These are phyloP conservation scores for Rhogogaster chlorosoma DNA, from an alignment of 2,888 invertebrate species.

Conservation along the genomic window DNA sequence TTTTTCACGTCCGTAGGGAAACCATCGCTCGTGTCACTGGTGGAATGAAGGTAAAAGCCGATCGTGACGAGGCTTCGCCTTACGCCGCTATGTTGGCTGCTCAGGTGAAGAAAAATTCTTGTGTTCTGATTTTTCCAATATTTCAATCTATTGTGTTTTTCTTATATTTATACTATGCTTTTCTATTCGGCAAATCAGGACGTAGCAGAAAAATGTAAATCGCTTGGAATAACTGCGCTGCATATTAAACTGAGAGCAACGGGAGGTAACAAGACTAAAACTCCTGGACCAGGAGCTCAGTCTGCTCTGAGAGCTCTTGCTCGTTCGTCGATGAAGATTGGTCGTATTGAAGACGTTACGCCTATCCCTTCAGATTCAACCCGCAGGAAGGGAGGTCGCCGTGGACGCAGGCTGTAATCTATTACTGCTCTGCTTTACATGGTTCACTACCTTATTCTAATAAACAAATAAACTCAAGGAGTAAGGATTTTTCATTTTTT, in stretches of 20 bases:
- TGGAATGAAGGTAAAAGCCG: slow-evolving; percentile 99
- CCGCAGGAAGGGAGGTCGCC: slow-evolving; percentile 99
- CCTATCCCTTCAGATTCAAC: slow-evolving; percentile 99
- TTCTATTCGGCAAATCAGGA: slow-evolving; percentile 82
- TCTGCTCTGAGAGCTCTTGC: slow-evolving; percentile 98
- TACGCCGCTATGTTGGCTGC: slow-evolving; percentile 99
- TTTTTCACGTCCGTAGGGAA: slow-evolving; percentile 81
- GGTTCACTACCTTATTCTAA: slow-evolving; percentile 64
- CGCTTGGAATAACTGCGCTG: slow-evolving; percentile 97
- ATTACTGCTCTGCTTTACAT: slow-evolving; percentile 65
- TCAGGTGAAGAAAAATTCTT: slow-evolving; percentile 82
- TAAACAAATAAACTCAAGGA: slow-evolving; percentile 64
- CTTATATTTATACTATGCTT: background rate
- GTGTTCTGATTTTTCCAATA: background rate
- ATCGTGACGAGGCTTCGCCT: slow-evolving; percentile 99
- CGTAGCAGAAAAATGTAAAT: slow-evolving; percentile 99
- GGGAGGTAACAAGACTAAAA: slow-evolving; percentile 99
- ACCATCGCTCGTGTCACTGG: slow-evolving; percentile 97
- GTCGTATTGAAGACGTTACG: slow-evolving; percentile 99
- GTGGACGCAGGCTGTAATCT: slow-evolving; percentile 98
- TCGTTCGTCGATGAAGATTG: slow-evolving; percentile 99
- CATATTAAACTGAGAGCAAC: slow-evolving; percentile 99
- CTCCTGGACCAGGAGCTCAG: slow-evolving; percentile 99
- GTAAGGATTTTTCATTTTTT: background rate
- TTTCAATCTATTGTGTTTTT: background rate